Evolutionary conservation across 2,797 vertebrate species (phyloP).

Genomic region (Sphenopsis melanotis): DNA sequence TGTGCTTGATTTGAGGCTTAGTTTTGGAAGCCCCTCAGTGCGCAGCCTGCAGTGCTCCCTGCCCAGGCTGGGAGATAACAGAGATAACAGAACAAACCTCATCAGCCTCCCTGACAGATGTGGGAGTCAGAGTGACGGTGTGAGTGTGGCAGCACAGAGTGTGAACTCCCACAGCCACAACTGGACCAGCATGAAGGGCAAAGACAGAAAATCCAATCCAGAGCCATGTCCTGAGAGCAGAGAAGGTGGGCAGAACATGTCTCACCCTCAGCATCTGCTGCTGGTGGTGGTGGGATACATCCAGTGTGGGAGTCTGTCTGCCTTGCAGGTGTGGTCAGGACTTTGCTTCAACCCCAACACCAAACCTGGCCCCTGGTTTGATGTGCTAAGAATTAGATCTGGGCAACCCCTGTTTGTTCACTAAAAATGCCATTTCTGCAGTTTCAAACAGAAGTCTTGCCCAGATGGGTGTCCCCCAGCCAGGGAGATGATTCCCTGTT

Average conservation of each 20-base stretch:
- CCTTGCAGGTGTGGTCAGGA: fast-evolving
- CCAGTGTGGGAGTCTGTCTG: background rate
- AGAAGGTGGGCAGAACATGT: background rate
- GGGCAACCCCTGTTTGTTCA: background rate
- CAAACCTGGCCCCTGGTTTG: background rate
- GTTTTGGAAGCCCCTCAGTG: constrained; percentile 5
- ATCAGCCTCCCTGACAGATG: background rate
- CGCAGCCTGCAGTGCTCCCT: background rate
- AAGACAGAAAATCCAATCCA: background rate
- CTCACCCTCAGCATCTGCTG: background rate
- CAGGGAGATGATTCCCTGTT: background rate
- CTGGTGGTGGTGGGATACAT: background rate
- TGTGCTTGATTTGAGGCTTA: background rate
- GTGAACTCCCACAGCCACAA: background rate
- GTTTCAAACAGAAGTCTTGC: background rate
- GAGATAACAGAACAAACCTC: background rate
- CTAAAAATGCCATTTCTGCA: background rate
- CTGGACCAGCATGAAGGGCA: background rate
- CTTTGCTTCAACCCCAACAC: background rate
- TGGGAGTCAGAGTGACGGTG: fast-evolving
- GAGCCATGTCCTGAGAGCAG: background rate
- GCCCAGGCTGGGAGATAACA: background rate
- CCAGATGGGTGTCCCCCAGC: background rate
- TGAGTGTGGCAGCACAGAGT: fast-evolving
- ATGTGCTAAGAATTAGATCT: background rate